These are phyloP conservation scores for Erebia ligea DNA, from an alignment of 2,888 invertebrate species.

Conservation along the genomic window DNA sequence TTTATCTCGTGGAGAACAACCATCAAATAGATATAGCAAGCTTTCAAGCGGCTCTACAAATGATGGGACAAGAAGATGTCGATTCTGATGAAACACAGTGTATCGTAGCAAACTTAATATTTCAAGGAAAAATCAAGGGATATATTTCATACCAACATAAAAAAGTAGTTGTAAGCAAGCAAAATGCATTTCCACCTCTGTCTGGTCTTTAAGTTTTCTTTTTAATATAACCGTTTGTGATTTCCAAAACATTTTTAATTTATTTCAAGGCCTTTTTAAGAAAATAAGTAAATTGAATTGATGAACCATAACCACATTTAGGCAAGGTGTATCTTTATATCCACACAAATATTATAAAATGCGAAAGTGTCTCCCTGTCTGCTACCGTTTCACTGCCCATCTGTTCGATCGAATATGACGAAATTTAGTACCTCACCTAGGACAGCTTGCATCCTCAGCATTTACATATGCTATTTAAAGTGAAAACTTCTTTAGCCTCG, in stretches of 20 bases:
- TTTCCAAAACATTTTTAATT: too few relatives aligned
- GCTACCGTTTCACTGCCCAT: too few relatives aligned
- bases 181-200: conserved; percentile 95
- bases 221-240: too few relatives aligned
- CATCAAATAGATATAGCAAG: conserved; percentile 95
- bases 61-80: conserved; percentile 92
- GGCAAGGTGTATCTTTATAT: too few relatives aligned
- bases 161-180: conserved; percentile 98
- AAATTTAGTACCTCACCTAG: too few relatives aligned
- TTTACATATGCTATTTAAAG: not conserved
- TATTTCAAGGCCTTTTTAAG: not conserved
- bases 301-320: too few relatives aligned
- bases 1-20: conserved; percentile 88
- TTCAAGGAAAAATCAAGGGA: conserved; percentile 98
- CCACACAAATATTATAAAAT: too few relatives aligned
- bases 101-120: conserved; percentile 97
- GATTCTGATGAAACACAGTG: conserved; percentile 98
- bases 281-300: too few relatives aligned
- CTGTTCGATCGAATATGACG: too few relatives aligned
- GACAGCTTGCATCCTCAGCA: too few relatives aligned
- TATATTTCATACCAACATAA: conserved; percentile 99
- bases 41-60: conserved; percentile 91
- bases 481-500: too few relatives aligned
- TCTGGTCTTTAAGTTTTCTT: conserved; percentile 78
- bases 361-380: too few relatives aligned